Evolutionary conservation across 2,888 invertebrate genomes (phyloP).

Genomic region (Eudemis profundana): DNA sequence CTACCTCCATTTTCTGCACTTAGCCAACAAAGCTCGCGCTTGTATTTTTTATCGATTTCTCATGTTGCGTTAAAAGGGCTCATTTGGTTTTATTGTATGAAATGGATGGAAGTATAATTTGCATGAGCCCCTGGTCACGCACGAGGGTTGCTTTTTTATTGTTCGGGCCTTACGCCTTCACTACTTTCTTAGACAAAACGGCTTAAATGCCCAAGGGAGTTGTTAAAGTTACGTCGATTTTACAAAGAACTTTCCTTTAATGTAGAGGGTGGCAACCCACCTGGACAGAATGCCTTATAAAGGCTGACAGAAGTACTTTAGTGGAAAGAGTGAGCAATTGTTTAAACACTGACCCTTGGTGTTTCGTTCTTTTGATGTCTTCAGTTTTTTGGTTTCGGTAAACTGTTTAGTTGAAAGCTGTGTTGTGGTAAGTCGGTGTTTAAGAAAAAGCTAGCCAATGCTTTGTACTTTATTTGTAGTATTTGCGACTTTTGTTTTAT

Average conservation of each 20-base stretch:
- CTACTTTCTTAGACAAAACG: not conserved
- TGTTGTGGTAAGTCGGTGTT: not conserved
- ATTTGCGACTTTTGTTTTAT: too few species aligned
- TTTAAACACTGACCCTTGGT: conserved; percentile 17
- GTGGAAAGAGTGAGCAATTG: conserved; percentile 35
- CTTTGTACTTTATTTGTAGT: too few species aligned
- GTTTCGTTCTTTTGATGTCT: conserved; percentile 5
- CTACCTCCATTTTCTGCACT: conserved; percentile 30
- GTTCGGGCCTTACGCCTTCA: conserved; percentile 70
- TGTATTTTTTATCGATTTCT: conserved; percentile 78
- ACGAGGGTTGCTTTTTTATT: conserved; percentile 78
- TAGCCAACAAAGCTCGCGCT: conserved; percentile 49
- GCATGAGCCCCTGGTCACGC: conserved; percentile 82
- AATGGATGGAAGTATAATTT: conserved; percentile 83
- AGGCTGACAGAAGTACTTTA: conserved; percentile 40
- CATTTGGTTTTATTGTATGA: conserved; percentile 83
- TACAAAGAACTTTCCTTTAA: conserved; percentile 62
- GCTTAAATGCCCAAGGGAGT: not conserved
- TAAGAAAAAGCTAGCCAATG: too few species aligned
- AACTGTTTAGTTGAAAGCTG: not conserved
- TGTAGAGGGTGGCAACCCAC: conserved; percentile 62
- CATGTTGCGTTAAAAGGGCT: conserved; percentile 83
- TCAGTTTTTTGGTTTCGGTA: not conserved
- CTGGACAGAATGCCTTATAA: conserved; percentile 46
- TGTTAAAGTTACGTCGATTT: not conserved